phyloP scores from a whole-genome alignment of 2,888 invertebrate species.

The Hoplodrina ambigua region DNA sequence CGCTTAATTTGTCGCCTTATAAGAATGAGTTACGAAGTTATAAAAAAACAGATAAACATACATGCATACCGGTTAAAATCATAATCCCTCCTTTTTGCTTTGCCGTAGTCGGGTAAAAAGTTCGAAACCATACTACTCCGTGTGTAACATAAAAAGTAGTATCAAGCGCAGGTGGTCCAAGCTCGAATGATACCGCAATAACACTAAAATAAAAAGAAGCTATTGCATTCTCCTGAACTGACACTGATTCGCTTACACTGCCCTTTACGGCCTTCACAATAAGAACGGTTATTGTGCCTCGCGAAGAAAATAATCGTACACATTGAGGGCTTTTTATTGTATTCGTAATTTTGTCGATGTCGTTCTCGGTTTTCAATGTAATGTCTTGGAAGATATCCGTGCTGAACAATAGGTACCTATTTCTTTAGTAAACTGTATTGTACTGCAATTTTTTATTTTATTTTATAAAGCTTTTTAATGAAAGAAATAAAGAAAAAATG shows the following conservation, averaged over 20 bases:
- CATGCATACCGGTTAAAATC: too few relatives aligned
- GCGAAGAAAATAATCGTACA: constrained; percentile 35
- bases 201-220: constrained; percentile 82
- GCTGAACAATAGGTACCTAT: not conserved
- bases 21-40: too few relatives aligned
- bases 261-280: constrained; percentile 50
- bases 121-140: constrained; percentile 21
- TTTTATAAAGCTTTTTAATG: too few relatives aligned
- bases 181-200: constrained; percentile 78
- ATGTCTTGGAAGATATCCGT: constrained; percentile 20
- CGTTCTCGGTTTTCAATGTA: constrained; percentile 46
- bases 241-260: constrained; percentile 67
- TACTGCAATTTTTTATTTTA: not conserved
- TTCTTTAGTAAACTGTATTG: not conserved
- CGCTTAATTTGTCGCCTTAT: too few relatives aligned
- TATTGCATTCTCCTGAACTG: constrained; percentile 70
- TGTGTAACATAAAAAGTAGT: constrained; percentile 53
- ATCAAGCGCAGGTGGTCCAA: constrained; percentile 78
- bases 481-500: too few relatives aligned
- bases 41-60: too few relatives aligned
- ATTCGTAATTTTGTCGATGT: constrained; percentile 49
- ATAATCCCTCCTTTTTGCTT: too few relatives aligned
- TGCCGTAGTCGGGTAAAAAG: not conserved
- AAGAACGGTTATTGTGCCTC: constrained; percentile 42
- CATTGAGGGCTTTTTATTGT: constrained; percentile 48